These are phyloP conservation scores for Solenopsis fugax DNA, from an alignment of 1,140 invertebrate genomes.

Conservation along the genomic window DNA sequence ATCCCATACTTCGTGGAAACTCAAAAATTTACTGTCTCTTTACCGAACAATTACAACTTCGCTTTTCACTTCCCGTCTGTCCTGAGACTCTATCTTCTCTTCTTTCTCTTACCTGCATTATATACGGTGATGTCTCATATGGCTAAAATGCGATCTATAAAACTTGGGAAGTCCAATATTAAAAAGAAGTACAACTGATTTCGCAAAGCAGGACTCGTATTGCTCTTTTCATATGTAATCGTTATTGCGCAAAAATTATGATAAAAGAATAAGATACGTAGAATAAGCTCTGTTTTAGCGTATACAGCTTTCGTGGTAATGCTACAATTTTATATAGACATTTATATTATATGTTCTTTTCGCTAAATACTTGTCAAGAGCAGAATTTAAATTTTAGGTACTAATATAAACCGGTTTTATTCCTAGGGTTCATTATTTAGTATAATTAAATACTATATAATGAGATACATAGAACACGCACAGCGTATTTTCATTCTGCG, in stretches of 20 bases:
- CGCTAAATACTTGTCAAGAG: neutral
- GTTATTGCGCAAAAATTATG: neutral
- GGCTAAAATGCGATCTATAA: constrained; percentile 90
- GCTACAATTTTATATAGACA: neutral
- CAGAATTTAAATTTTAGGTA: neutral
- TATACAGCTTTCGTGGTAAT: constrained; percentile 6
- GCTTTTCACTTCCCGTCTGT: constrained; percentile 94
- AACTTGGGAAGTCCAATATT: constrained; percentile 83
- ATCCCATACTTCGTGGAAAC: constrained; percentile 97
- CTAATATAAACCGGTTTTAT: neutral
- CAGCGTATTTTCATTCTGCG: neutral
- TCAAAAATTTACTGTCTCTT: constrained; percentile 90
- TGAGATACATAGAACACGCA: neutral
- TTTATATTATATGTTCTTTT: constrained; percentile 37
- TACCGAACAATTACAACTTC: constrained; percentile 95
- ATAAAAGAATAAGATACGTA: neutral
- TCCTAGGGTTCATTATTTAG: neutral
- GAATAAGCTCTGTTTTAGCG: neutral
- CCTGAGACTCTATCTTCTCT: constrained; percentile 92
- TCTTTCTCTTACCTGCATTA: constrained; percentile 91
- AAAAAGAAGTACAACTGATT: constrained; percentile 58
- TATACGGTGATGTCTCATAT: constrained; percentile 93
- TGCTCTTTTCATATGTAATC: neutral
- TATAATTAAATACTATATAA: neutral
- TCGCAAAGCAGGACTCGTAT: neutral